phyloP scores from a whole-genome alignment of 2,888 invertebrate genomes.

The Tortrix viridana region DNA sequence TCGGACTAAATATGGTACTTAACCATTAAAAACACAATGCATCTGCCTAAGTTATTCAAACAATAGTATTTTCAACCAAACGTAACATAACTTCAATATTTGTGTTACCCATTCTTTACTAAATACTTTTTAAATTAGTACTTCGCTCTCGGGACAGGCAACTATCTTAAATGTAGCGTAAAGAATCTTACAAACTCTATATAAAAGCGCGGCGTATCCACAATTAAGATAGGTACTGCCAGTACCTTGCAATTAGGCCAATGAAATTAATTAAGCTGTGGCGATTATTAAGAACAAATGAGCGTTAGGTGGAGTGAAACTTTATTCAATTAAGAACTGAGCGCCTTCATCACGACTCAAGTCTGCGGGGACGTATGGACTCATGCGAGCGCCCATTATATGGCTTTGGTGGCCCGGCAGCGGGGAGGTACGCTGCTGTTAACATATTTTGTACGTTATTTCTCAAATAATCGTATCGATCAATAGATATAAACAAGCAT shows the following conservation, averaged over 20 bases:
- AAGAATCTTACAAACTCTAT: neutral
- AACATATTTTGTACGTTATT: neutral
- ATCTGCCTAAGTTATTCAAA: too few relatives aligned
- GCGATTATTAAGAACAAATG: conserved; percentile 7
- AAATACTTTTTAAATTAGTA: too few relatives aligned
- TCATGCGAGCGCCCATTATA: conserved; percentile 48
- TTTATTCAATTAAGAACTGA: conserved; percentile 49
- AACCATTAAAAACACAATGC: too few relatives aligned
- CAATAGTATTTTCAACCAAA: too few relatives aligned
- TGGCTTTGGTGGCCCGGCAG: conserved; percentile 45
- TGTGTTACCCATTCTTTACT: too few relatives aligned
- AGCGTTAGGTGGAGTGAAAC: conserved; percentile 41
- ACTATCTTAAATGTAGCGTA: neutral
- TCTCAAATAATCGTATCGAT: neutral
- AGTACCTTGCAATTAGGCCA: neutral
- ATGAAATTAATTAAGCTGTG: conserved; percentile 12
- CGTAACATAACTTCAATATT: too few relatives aligned
- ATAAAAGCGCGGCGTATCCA: neutral
- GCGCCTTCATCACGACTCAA: conserved; percentile 47
- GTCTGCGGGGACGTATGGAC: conserved; percentile 44
- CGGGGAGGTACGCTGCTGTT: conserved; percentile 38
- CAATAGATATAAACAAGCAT: too few relatives aligned
- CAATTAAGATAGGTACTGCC: neutral
- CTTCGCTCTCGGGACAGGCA: neutral
- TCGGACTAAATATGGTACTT: too few relatives aligned